These are phyloP conservation scores for Solen grandis DNA, from an alignment of 1,140 invertebrate genomes.

Conservation along the genomic window DNA sequence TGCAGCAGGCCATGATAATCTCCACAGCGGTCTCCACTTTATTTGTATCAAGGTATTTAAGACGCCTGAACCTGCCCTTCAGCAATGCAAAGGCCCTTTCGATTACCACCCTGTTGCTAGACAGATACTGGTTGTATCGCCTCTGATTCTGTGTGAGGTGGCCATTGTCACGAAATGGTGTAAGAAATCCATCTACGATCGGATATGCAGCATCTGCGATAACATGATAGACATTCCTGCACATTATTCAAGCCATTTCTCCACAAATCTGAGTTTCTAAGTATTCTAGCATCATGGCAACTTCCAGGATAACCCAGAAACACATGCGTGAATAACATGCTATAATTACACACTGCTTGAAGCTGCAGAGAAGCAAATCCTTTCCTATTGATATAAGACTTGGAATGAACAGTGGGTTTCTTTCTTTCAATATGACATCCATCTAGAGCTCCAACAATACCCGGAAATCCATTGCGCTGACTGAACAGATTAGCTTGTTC, in stretches of 20 bases:
- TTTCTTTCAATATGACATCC: constrained; percentile 60
- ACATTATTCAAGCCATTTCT: constrained; percentile 36
- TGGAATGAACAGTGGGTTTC: constrained; percentile 35
- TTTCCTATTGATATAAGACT: constrained; percentile 62
- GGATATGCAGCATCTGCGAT: constrained; percentile 60
- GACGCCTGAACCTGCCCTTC: constrained; percentile 73
- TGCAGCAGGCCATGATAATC: constrained; percentile 64
- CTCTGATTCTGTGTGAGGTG: constrained; percentile 67
- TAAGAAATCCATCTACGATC: constrained; percentile 49
- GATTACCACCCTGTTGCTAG: constrained; percentile 66
- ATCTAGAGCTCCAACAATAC: constrained; percentile 58
- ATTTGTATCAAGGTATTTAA: constrained; percentile 66
- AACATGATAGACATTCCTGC: constrained; percentile 40
- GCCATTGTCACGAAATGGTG: constrained; percentile 57
- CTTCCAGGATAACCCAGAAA: constrained; percentile 56
- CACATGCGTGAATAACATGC: constrained; percentile 52
- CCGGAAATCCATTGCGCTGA: constrained; percentile 55
- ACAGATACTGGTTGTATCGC: constrained; percentile 68
- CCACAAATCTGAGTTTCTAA: constrained; percentile 59
- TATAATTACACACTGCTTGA: constrained; percentile 49
- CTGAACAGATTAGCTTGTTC: constrained; percentile 18
- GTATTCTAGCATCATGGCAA: constrained; percentile 56
- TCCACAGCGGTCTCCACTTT: constrained; percentile 66
- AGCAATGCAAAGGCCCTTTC: constrained; percentile 69
- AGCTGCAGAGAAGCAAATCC: constrained; percentile 48